Evolutionary conservation across 2,888 invertebrate genomes (phyloP).

Genomic region (Ochropacha duplaris): DNA sequence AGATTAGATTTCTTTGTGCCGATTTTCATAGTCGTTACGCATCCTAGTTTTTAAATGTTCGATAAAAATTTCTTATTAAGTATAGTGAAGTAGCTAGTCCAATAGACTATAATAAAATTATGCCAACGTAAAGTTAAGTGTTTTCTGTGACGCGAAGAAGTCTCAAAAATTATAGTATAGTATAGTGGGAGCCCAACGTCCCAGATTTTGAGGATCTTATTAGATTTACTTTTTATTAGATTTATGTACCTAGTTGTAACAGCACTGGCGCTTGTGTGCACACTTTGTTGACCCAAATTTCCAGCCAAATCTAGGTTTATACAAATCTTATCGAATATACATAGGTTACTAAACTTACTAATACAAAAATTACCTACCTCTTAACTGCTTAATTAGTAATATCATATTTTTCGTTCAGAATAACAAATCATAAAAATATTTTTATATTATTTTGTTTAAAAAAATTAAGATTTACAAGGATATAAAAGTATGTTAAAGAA

Average conservation of each 20-base stretch:
- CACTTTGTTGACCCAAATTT: neutral
- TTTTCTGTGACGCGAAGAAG: slow-evolving; percentile 30
- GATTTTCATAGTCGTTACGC: neutral
- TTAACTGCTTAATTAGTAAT: neutral
- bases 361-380: neutral
- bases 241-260: too few species aligned
- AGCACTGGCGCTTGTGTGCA: neutral
- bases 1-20: neutral
- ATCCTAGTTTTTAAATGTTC: slow-evolving; percentile 30
- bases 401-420: neutral
- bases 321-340: neutral
- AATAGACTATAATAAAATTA: slow-evolving; percentile 62
- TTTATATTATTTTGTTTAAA: neutral
- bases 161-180: slow-evolving; percentile 50
- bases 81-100: slow-evolving; percentile 77
- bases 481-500: neutral
- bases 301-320: neutral
- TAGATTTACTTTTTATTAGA: slow-evolving; percentile 21
- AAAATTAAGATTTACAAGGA: neutral
- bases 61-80: slow-evolving; percentile 40
- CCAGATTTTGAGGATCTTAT: slow-evolving; percentile 31
- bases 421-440: too few species aligned
- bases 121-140: slow-evolving; percentile 57
- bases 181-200: slow-evolving; percentile 42
- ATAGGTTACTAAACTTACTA: neutral